Base-by-base conservation (phyloP, 1,140 invertebrate species). In the Gryllus bimaculatus region DNA sequence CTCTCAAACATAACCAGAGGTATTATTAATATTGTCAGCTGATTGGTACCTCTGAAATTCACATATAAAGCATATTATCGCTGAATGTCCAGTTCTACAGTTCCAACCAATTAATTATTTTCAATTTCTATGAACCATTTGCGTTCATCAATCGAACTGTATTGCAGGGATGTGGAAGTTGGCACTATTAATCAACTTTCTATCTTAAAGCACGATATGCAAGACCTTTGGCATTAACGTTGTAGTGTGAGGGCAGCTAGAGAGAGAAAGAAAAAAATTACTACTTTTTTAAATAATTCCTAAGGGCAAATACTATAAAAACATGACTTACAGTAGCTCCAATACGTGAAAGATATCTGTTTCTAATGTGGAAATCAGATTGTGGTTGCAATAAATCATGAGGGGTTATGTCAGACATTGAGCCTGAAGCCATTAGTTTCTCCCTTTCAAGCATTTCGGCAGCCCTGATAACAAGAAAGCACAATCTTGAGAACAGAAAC, bases 321-420 rank as follows among this genome's bases (percentile, higher is more conserved):
- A n/a, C 8, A 66, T 75, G 39, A 82, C 84, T 87, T 88, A 90
- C 89, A 83, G 85, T 85, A 80, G 89, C 89, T 82, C 90, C 90
- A 79, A 91, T 88, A 78, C 90, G 85, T 75, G 88, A 87, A 48
- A 92, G 84, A 82, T 91, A 91, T 80, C 90, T 86, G 85, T 91
- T 91, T 79, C 90, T 85, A 80, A 91, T 90, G 79, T 88, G 86
- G 81, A 90, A 90, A 80, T 90, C 90, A n/a, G 90, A 90, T 77
- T 88, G 87, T 2, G 90, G 86, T 78, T 87, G 88, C 47, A 89
- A 81, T 20, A 89, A 81, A 84, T 89, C 89, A 74, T 88, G 87
- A 6, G 86, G 85, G 7, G 87, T 88, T 15, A 89, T 85, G 83
- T 89, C 88, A 0, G 86, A 85, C 48, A 86, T 85, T 1, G 85